A percentile compares a stretch with the other conserved stretches of the same genome.
phyloP scores from a whole-genome alignment of 2,113 vertebrate genomes.

The Channa maculata region DNA sequence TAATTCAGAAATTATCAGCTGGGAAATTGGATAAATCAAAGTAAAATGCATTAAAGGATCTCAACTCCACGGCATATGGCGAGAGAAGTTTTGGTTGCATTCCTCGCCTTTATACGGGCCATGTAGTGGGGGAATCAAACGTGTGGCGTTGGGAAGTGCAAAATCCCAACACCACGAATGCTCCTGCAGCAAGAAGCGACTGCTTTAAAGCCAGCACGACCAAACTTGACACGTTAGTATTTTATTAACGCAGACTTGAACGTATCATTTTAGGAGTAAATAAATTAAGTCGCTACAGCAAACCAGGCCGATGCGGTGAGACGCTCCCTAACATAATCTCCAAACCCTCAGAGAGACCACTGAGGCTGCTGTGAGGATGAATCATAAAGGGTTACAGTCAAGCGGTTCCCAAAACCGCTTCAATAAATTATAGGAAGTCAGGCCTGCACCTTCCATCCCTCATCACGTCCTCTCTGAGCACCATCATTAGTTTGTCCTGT shows the following conservation, averaged over 20 bases:
- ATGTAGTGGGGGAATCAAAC: too few species aligned
- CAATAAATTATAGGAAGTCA: constrained; percentile 42
- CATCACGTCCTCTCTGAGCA: constrained; percentile 42
- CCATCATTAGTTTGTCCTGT: constrained; percentile 43
- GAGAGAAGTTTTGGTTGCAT: too few species aligned
- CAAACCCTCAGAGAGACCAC: constrained; percentile 48
- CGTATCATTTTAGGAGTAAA: background rate
- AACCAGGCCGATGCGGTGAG: constrained; percentile 40
- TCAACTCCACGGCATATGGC: too few species aligned
- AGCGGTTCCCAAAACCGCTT: constrained; percentile 47
- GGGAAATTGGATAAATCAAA: too few species aligned
- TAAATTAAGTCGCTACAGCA: constrained; percentile 25
- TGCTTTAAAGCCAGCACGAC: too few species aligned
- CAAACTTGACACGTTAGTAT: too few species aligned
- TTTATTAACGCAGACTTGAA: background rate
- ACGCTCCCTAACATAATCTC: constrained; percentile 46
- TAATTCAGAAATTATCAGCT: constrained; percentile 27
- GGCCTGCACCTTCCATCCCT: constrained; percentile 30
- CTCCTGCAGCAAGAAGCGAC: too few species aligned
- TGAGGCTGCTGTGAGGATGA: constrained; percentile 37
- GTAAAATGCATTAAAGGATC: too few species aligned
- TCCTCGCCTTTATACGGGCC: too few species aligned
- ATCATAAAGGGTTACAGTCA: constrained; percentile 44
- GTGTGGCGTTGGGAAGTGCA: too few species aligned
- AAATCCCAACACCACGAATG: too few species aligned